phyloP scores from a whole-genome alignment of 2,113 vertebrate species.

The Pelusios castaneus region DNA sequence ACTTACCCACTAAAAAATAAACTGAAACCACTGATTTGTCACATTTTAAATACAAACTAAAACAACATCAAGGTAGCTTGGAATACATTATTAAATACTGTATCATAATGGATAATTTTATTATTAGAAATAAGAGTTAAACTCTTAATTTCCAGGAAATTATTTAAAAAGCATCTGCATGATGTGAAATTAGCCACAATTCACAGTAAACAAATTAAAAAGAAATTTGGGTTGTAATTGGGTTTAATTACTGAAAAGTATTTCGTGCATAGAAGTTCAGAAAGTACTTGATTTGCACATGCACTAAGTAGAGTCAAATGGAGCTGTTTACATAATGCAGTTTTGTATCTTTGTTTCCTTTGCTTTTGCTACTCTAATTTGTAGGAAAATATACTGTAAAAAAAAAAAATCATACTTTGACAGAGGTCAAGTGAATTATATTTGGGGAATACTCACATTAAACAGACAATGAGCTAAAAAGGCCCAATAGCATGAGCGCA shows the following conservation, averaged over 20 bases:
- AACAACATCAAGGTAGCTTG: neutral
- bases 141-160: neutral
- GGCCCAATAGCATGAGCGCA: neutral
- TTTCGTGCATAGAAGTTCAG: neutral
- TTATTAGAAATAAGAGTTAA: neutral
- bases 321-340: neutral
- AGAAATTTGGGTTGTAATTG: neutral
- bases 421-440: neutral
- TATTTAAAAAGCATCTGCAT: neutral
- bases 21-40: neutral
- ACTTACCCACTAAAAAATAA: neutral
- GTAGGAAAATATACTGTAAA: neutral
- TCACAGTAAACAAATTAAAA: neutral
- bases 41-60: neutral
- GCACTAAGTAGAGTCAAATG: neutral
- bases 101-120: neutral
- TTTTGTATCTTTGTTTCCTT: neutral
- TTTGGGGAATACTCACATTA: neutral
- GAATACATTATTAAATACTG: neutral
- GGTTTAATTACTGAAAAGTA: neutral
- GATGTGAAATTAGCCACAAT: neutral
- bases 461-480: neutral
- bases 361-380: neutral
- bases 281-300: neutral
- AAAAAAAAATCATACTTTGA: neutral